Percentiles rank a stretch among this genome's conserved stretches.
Evolutionary conservation across 2,797 vertebrate genomes (phyloP).

Genomic region (Bryconaethiops microstoma): DNA sequence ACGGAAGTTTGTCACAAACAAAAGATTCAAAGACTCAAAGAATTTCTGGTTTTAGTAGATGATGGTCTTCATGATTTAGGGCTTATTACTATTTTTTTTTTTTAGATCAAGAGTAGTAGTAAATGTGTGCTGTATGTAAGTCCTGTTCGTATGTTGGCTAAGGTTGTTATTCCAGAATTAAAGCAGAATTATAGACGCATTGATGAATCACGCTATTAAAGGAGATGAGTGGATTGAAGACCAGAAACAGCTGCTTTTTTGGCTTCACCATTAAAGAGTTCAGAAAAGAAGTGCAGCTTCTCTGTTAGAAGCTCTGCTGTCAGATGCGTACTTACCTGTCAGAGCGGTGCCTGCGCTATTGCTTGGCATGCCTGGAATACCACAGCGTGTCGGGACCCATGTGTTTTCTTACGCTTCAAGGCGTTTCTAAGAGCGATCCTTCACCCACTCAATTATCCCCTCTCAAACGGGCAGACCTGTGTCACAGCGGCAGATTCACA

Average conservation of each 20-base stretch:
- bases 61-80: too few relatives aligned
- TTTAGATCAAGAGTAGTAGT: too few relatives aligned
- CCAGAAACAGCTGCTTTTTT: neutral
- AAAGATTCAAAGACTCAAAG: too few relatives aligned
- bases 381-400: slow-evolving; percentile 50
- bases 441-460: neutral
- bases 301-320: neutral
- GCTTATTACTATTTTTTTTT: too few relatives aligned
- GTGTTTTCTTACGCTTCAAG: slow-evolving; percentile 33
- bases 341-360: slow-evolving; percentile 8
- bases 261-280: neutral
- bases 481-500: slow-evolving; percentile 1
- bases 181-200: too few relatives aligned
- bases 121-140: too few relatives aligned
- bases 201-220: neutral
- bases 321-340: slow-evolving; percentile 45
- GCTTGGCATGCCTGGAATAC: slow-evolving; percentile 46
- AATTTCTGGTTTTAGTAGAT: too few relatives aligned
- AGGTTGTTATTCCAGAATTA: neutral
- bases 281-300: slow-evolving; percentile 2
- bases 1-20: too few relatives aligned
- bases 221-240: neutral
- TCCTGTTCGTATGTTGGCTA: too few relatives aligned
- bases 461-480: neutral
- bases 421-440: slow-evolving; percentile 6